A percentile compares a stretch with the other conserved stretches of the same genome.
Evolutionary conservation across 64 coral and sea anemone genomes (phyloP).

Genomic region (Pocillopora verrucosa): DNA sequence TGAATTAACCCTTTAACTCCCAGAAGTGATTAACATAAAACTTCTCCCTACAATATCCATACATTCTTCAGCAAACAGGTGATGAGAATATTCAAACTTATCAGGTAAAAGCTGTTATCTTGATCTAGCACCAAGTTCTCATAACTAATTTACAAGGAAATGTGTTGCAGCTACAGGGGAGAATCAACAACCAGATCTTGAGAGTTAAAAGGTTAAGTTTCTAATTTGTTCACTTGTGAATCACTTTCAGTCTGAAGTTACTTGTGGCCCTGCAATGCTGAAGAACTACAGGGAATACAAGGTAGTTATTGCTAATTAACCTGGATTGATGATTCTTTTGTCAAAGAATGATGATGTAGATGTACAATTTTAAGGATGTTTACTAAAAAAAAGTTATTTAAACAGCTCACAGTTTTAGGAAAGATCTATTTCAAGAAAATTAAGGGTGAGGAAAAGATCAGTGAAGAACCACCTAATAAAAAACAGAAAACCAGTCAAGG

Average conservation of each 20-base stretch:
- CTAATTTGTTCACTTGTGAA: background rate
- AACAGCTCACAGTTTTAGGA: conserved; percentile 81
- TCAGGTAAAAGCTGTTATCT: no score
- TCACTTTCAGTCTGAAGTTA: conserved; percentile 71
- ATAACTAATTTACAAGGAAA: no score
- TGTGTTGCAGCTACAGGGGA: no score
- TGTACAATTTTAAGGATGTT: background rate
- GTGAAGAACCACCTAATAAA: conserved; percentile 47
- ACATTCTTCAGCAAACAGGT: no score
- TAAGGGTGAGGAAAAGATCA: conserved; percentile 19
- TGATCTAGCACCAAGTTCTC: no score
- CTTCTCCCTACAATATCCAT: no score
- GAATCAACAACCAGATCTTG: no score
- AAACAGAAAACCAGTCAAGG: conserved; percentile 68
- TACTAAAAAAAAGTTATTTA: background rate
- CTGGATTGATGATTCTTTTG: background rate
- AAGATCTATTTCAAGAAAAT: conserved; percentile 64
- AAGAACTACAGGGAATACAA: conserved; percentile 90
- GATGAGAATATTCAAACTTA: no score
- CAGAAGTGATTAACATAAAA: no score
- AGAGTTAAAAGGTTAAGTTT: no score
- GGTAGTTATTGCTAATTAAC: conserved; percentile 49
- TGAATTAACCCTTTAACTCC: no score
- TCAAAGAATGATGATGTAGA: background rate
- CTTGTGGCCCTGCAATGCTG: conserved; percentile 82